Percentiles rank a stretch among this genome's conserved stretches.
Evolutionary conservation across 2,113 vertebrate species (phyloP).

Genomic region (Felis catus): DNA sequence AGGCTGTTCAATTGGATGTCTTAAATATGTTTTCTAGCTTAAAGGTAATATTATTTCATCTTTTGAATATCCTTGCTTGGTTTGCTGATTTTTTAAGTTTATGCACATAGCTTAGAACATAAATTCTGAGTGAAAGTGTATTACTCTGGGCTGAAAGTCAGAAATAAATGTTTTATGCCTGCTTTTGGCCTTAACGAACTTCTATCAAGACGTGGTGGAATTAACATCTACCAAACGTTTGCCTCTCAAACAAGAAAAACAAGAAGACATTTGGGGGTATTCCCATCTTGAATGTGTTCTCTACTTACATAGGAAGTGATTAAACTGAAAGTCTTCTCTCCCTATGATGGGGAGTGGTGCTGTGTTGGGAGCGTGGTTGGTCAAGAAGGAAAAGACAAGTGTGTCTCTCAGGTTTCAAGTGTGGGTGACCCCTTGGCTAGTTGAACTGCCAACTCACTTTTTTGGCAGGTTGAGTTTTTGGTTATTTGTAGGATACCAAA

Average conservation of each 20-base stretch:
- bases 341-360: background rate
- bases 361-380: background rate
- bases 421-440: background rate
- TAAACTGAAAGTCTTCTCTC: background rate
- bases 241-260: background rate
- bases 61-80: background rate
- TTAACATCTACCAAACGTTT: slow-evolving; percentile 5
- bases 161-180: background rate
- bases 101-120: background rate
- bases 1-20: background rate
- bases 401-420: background rate
- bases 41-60: background rate
- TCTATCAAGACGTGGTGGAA: background rate
- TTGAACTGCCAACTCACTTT: background rate
- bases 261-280: background rate
- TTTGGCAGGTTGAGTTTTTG: background rate
- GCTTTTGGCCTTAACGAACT: background rate
- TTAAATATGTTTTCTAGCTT: background rate
- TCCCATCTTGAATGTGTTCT: background rate
- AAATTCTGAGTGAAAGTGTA: slow-evolving; percentile 17
- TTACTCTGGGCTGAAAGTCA: background rate
- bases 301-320: background rate
- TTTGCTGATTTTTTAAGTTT: background rate
- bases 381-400: background rate
- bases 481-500: slow-evolving; percentile 10